A percentile compares a stretch with the other conserved stretches of the same genome.
Conservation (phyloP, 2,888 invertebrate genomes). For the Kryphioiulus occultus region DNA sequence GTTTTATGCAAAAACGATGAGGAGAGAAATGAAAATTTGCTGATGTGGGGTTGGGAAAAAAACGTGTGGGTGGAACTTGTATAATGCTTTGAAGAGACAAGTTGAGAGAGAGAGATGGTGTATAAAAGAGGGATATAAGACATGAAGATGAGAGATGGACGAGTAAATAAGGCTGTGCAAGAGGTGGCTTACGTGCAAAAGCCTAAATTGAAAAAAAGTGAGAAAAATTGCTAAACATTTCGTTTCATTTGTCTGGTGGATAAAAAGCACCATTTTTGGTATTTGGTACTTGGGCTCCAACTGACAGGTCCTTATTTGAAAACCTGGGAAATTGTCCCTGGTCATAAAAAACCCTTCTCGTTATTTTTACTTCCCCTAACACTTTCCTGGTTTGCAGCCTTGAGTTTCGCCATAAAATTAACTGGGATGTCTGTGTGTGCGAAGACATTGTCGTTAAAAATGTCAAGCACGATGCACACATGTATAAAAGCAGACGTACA, state of each 20-base stretch:
- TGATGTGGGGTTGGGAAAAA: not conserved
- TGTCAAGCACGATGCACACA: not conserved
- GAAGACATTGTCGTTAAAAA: constrained; percentile 29
- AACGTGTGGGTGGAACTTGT: not conserved
- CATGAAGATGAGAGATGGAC: constrained; percentile 28
- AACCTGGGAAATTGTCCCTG: not conserved
- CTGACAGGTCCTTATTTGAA: constrained; percentile 8
- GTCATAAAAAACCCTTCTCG: constrained; percentile 21
- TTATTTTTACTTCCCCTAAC: not conserved
- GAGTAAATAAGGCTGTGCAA: not conserved
- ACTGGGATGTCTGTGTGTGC: constrained; percentile 12
- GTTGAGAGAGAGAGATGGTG: not conserved
- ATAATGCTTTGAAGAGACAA: not conserved
- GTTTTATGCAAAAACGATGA: not conserved
- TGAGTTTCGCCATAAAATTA: constrained; percentile 21
- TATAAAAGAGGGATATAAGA: not conserved
- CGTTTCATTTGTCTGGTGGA: constrained; percentile 16
- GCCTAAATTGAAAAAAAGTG: constrained; percentile 31
- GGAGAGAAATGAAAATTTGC: constrained; percentile 13
- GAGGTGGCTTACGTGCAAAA: constrained; percentile 31
- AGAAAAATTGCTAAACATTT: constrained; percentile 29
- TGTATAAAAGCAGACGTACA: not conserved
- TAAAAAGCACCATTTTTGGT: not conserved
- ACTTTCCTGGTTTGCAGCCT: not conserved
- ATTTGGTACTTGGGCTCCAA: not conserved